Evolutionary conservation across 2,797 vertebrate species (phyloP).

Genomic region (Tragopan temminckii): DNA sequence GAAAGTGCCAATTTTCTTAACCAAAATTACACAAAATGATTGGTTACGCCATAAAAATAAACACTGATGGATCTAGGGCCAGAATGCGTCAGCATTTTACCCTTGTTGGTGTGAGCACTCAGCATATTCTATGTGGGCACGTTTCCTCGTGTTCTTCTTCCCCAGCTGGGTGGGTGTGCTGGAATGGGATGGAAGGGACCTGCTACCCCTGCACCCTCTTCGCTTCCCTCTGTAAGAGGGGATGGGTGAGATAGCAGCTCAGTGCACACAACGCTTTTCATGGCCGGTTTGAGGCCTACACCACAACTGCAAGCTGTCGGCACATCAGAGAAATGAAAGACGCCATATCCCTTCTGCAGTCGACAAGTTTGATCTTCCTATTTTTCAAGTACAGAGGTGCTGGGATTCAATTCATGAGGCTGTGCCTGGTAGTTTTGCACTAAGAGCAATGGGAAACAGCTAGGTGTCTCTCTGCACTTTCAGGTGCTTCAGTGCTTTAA

Average conservation of each 20-base stretch:
- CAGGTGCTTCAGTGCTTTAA: conserved; percentile 49
- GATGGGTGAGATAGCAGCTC: not conserved
- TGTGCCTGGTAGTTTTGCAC: not conserved
- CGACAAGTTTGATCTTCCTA: not conserved
- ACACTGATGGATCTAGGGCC: not conserved
- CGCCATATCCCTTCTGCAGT: not conserved
- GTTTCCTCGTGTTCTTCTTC: not conserved
- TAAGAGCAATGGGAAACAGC: conserved; percentile 53
- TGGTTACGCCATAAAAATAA: not conserved
- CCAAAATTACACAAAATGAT: not conserved
- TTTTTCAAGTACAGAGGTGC: not conserved
- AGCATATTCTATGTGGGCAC: not conserved
- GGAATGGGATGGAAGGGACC: not conserved
- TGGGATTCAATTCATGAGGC: not conserved
- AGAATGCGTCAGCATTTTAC: not conserved
- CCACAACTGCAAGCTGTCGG: not conserved
- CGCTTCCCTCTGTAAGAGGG: not conserved
- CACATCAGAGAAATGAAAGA: not conserved
- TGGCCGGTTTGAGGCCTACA: not conserved
- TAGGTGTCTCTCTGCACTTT: conserved; percentile 72
- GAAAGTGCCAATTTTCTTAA: not conserved
- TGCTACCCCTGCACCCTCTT: not conserved
- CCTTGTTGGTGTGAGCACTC: not conserved
- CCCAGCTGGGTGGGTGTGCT: not conserved
- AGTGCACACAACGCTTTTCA: not conserved